Evolutionary conservation across 2,888 invertebrate genomes (phyloP), one percentile per base, ranked within the genome.

Genomic region (Platerodrilus igneus): DNA sequence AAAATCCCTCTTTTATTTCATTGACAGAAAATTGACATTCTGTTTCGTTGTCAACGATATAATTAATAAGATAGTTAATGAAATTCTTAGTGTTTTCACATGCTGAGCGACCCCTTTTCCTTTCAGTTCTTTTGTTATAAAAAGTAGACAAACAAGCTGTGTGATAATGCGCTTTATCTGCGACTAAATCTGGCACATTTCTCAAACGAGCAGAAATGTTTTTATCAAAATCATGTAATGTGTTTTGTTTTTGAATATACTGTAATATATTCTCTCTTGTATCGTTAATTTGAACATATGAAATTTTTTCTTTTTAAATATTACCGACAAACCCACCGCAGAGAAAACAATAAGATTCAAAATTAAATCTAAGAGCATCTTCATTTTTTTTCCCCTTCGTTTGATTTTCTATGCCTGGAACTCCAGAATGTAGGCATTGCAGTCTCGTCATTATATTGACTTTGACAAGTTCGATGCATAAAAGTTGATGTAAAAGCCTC

Each of bases 11-110:
- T 50, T 47, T 47, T 31, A 48, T 45, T 50, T 48, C 47, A 47
- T 50, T 50, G n/a, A 49, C 35, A 41, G 45, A 51, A 51, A 51
- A 49, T 49, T 51, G 45, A 45, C 51, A 49, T 47, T 51, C 47
- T 37, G 41, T 42, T 45, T 50, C 42, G 42, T 48, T 51, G 48
- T 45, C 40, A 45, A 40, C 38, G 41, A 51, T 48, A 50, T 48
- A 50, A 47, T 52, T 45, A 42, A 51, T 48, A 49, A 51, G 39
- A 49, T 50, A 46, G 42, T 47, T 43, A 48, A 50, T 48, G 41
- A 47, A 51, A 42, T 36, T 47, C 41, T 50, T 48, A 43, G 45
- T 45, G 48, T 50, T 50, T 48, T 51, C 45, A 50, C 50, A 47
- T 45, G 42, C 50, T 47, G 47, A 45, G 48, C 45, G 52, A 47